Base-by-base conservation (phyloP, 2,888 invertebrate species). In the Ceramica pisi region DNA sequence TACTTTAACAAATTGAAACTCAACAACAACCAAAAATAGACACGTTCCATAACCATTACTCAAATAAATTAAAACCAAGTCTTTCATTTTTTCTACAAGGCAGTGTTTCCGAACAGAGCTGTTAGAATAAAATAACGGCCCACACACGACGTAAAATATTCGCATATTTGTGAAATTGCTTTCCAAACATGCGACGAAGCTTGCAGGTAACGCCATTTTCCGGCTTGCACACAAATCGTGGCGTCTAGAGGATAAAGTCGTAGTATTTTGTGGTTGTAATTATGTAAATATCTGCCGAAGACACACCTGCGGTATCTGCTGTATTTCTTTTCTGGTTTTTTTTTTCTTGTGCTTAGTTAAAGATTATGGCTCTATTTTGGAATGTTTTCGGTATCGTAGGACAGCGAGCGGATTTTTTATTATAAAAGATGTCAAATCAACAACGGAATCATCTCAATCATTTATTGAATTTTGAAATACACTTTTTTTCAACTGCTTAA, bases 131-230 rank as follows among this genome's bases (percentile, higher is more conserved):
- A 75, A 62, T 68, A 19, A 56, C 59, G 78, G 72, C 68, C 77
- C 68, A 81, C 59, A 75, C 77, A 60, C 56, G 63, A 72, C 68
- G 81, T 76, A 76, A 75, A 79, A 71, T 81, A 80, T 82, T 81
- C 79, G 73, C 67, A 81, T 81, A 84, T 83, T 84, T 81, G 82
- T 84, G 82, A 85, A 88, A 88, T 88, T 87, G 87, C 86, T 84
- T 86, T 85, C 68, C 84, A 83, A 87, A 86, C 80, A 84, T 69
- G 80, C 74, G 78, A 65, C 78, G 80, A 72, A 41, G 80, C 71
- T 60, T 72, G 83, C 81, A 78, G 56, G 77, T 72, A 66, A 71
- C 61, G 75, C 76, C 80, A 83, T 83, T 85, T 81, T 82, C 81
- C 75, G 77, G 75, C 75, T 77, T 81, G 83, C 82, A 78, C 73